Percentiles rank a stretch among this genome's conserved stretches.
These are phyloP conservation scores for Hyposoter dolosus DNA, from an alignment of 2,888 invertebrate species.

Conservation along the genomic window DNA sequence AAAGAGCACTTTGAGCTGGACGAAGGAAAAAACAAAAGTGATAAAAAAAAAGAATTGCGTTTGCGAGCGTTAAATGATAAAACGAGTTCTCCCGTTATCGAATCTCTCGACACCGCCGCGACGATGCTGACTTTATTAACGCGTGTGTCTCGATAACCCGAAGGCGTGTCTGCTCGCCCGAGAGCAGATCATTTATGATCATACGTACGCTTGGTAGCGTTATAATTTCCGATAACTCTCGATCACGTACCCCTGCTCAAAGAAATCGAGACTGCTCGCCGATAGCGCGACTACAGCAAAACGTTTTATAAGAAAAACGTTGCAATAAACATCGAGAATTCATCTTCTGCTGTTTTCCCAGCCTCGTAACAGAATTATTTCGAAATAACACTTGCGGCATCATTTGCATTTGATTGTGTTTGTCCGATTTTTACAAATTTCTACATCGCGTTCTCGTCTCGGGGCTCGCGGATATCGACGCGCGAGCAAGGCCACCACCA, in stretches of 20 bases:
- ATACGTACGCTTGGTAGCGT: conserved; percentile 42
- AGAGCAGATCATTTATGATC: conserved; percentile 47
- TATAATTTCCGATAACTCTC: conserved; percentile 64
- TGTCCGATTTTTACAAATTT: conserved; percentile 24
- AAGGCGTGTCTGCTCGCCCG: conserved; percentile 64
- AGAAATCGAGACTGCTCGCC: conserved; percentile 19
- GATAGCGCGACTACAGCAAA: conserved; percentile 6
- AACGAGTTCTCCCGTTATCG: conserved; percentile 77
- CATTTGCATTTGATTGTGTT: conserved; percentile 21
- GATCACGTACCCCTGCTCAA: conserved; percentile 32
- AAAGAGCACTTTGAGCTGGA: conserved; percentile 20
- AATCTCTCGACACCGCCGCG: conserved; percentile 68
- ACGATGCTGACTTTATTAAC: conserved; percentile 78
- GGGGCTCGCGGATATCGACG: conserved; percentile 47
- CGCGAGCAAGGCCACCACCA: conserved; percentile 58
- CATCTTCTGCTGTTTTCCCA: conserved; percentile 18
- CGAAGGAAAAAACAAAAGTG: neutral
- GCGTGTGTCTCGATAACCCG: conserved; percentile 73
- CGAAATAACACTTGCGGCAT: conserved; percentile 34
- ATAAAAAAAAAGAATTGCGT: conserved; percentile 41
- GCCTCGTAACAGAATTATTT: conserved; percentile 53
- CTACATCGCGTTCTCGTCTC: neutral
- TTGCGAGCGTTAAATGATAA: conserved; percentile 69
- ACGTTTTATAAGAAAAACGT: conserved; percentile 8
- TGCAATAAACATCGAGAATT: conserved; percentile 33